Conservation (phyloP, 2,888 invertebrate species). For the Phyto melanocephala region DNA sequence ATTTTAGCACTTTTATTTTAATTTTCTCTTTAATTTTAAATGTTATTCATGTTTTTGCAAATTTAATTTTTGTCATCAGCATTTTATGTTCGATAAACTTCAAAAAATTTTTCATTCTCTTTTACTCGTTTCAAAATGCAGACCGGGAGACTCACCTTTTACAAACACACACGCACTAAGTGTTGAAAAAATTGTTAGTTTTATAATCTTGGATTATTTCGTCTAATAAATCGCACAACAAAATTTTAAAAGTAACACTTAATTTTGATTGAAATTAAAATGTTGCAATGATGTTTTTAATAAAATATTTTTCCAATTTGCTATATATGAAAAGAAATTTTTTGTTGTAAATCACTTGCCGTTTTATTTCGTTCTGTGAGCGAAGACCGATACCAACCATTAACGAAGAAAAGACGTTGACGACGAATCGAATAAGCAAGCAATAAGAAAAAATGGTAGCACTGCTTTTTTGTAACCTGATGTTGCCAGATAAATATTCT, state of each 20-base stretch:
- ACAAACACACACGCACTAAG: conserved; percentile 26
- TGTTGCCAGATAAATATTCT: background rate
- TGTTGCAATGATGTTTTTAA: conserved; percentile 23
- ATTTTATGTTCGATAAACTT: conserved; percentile 8
- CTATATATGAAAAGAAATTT: background rate
- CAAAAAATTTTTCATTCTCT: conserved; percentile 43
- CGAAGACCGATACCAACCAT: conserved; percentile 48
- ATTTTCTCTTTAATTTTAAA: conserved; percentile 42
- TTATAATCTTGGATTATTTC: conserved; percentile 7
- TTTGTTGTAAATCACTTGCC: conserved; percentile 46
- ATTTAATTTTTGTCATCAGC: conserved; percentile 31
- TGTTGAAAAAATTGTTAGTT: conserved; percentile 15
- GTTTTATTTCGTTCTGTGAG: conserved; percentile 56
- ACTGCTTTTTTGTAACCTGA: background rate
- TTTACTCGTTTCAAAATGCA: conserved; percentile 42
- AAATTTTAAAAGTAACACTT: background rate
- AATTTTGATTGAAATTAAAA: conserved; percentile 40
- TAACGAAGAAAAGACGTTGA: conserved; percentile 51
- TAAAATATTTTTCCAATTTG: conserved; percentile 17
- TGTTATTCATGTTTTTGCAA: conserved; percentile 35
- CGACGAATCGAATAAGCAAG: conserved; percentile 34
- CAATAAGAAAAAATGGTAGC: conserved; percentile 22
- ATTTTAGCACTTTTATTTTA: conserved; percentile 12
- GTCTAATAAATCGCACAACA: conserved; percentile 1
- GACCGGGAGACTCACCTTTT: conserved; percentile 63